Base-by-base conservation (phyloP, 2,888 invertebrate species). In the Calliopum simillimum region DNA sequence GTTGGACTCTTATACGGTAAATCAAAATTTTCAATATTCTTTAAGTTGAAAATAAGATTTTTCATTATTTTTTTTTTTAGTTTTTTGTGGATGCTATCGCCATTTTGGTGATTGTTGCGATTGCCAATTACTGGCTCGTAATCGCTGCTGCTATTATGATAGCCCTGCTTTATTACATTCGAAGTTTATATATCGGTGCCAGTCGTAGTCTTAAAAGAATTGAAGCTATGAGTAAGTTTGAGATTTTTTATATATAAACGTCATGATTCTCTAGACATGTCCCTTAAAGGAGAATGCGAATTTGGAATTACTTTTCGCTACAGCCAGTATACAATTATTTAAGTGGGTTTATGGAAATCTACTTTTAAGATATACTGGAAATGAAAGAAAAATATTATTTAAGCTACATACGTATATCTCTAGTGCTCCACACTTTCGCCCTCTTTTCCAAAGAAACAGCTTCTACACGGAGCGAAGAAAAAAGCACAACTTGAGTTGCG, bases 61-160 rank as follows among this genome's bases (percentile, higher is more conserved):
- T 3, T 2, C 41, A 19, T 13, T 16, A 19, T 47, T 47, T 14
- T 4, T 14, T 4, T 14, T 72, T 73, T 0, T 49, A 85, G 85
- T 85, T 84, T 43, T 70, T 82, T 16, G 80, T 83, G 70, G 84
- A 85, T 73, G 79, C 83, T 8, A 74, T 80, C 1, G 83, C 81
- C 83, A 88, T 93, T 3, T 87, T 91, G 23, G 85, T 90, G 0
- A 90, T 93, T 6, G 89, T 92, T 1, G 89, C 88, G 0, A 81
- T 89, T 3, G 89, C 92, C 5, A 92, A 91, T 80, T 88, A 88
- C 23, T 89, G 88, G 87, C 82, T 91, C 1, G 74, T 90, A 51
- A 81, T 91, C 59, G 90, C 91, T 0, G 90, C 91, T 0, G 78
- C 89, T 0, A 87, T 93, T 8, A 87, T 88, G 43, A 72, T 89